Conservation (phyloP, 2,797 vertebrate genomes). For the Sciurus carolinensis region DNA sequence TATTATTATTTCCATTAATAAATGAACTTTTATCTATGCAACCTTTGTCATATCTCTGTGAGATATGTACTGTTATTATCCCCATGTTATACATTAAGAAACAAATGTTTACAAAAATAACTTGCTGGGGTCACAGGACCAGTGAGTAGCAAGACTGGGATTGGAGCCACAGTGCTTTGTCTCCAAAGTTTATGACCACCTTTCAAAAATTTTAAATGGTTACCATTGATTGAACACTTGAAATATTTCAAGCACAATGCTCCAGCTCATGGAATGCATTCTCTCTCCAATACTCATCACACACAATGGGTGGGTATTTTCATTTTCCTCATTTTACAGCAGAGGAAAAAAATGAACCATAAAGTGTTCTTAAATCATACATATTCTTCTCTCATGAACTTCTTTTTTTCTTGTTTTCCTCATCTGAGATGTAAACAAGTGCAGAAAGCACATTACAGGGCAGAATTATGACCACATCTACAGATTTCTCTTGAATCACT, state of each 20-base stretch:
- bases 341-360: not conserved
- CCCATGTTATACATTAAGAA: not conserved
- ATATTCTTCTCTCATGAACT: not conserved
- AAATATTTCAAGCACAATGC: not conserved
- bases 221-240: conserved; percentile 6
- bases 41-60: not conserved
- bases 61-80: not conserved
- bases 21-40: conserved; percentile 11
- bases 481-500: conserved; percentile 7
- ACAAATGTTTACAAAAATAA: not conserved
- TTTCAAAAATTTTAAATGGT: not conserved
- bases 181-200: not conserved
- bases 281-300: not conserved
- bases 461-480: conserved; percentile 1
- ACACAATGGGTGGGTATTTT: not conserved
- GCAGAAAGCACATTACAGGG: not conserved
- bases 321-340: not conserved
- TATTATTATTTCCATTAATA: conserved; percentile 9
- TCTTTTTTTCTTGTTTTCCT: not conserved
- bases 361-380: not conserved
- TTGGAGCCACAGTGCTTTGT: not conserved
- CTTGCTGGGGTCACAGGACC: not conserved
- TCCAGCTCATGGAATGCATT: not conserved
- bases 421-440: not conserved
- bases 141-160: not conserved